phyloP scores from a whole-genome alignment of 2,113 vertebrate species.

The Chionomys nivalis region DNA sequence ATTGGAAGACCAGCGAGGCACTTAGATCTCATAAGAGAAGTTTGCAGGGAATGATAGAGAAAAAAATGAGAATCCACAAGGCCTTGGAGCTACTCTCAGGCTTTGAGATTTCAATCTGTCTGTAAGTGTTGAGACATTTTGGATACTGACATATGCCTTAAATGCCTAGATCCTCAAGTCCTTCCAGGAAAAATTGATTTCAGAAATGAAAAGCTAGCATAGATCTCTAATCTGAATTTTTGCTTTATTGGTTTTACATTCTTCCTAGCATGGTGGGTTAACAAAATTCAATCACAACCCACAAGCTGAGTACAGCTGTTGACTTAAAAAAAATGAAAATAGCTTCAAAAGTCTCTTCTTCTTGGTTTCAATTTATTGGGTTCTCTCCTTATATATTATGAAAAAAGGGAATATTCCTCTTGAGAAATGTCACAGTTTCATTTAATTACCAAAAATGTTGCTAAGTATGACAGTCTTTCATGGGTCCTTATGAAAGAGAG shows the following conservation, averaged over 20 bases:
- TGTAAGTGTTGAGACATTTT: slow-evolving; percentile 5
- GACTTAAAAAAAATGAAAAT: slow-evolving; percentile 55
- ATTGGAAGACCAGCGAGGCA: neutral
- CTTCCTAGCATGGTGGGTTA: slow-evolving; percentile 21
- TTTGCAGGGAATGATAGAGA: neutral
- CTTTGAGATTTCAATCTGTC: neutral
- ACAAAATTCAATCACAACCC: slow-evolving; percentile 58
- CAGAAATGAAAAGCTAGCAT: slow-evolving; percentile 16
- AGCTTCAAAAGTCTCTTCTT: slow-evolving; percentile 61
- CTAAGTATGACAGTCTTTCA: neutral
- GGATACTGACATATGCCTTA: neutral
- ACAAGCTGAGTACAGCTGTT: slow-evolving; percentile 48
- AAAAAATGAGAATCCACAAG: neutral
- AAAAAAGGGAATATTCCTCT: slow-evolving; percentile 44
- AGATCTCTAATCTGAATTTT: neutral
- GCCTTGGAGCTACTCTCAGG: neutral
- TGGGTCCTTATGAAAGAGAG: neutral
- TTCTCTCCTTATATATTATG: slow-evolving; percentile 40
- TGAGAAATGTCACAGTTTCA: slow-evolving; percentile 47
- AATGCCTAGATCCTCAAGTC: neutral
- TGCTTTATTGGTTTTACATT: slow-evolving; percentile 18
- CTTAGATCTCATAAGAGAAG: neutral
- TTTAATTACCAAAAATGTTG: slow-evolving; percentile 53
- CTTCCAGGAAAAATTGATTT: slow-evolving; percentile 41
- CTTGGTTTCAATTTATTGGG: slow-evolving; percentile 13